phyloP scores from a whole-genome alignment of 2,888 invertebrate species.

The Ametastegia equiseti region DNA sequence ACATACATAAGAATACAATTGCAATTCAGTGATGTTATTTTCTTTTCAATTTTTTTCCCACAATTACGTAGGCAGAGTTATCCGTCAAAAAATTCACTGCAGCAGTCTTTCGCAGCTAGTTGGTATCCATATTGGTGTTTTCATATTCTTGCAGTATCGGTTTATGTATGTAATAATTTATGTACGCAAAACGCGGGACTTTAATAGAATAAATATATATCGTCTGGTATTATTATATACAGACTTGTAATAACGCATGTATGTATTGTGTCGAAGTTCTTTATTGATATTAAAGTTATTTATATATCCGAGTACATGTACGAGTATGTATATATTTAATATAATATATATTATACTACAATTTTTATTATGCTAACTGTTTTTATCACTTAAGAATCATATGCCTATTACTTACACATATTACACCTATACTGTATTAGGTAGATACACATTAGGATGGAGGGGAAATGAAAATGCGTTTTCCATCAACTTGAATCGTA shows the following conservation, averaged over 20 bases:
- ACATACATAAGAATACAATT: slow-evolving; percentile 1
- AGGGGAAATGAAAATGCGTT: too few relatives aligned
- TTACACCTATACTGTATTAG: background rate
- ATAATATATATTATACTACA: too few relatives aligned
- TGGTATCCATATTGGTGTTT: too few relatives aligned
- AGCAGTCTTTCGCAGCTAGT: too few relatives aligned
- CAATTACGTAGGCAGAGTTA: background rate
- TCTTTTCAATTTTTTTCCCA: background rate
- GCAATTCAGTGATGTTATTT: background rate
- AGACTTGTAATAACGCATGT: background rate
- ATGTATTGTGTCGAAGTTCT: background rate
- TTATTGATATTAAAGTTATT: slow-evolving; percentile 13
- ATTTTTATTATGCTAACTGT: background rate
- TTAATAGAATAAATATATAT: background rate
- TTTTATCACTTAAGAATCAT: background rate
- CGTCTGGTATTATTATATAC: background rate
- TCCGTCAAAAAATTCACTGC: background rate
- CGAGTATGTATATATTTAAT: background rate
- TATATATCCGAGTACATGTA: background rate
- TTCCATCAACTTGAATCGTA: too few relatives aligned
- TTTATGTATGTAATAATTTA: too few relatives aligned
- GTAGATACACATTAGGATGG: too few relatives aligned
- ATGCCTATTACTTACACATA: background rate
- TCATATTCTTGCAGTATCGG: too few relatives aligned
- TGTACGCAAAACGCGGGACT: too few relatives aligned